phyloP scores from a whole-genome alignment of 2,888 invertebrate species.

The Amphiduros pacificus region DNA sequence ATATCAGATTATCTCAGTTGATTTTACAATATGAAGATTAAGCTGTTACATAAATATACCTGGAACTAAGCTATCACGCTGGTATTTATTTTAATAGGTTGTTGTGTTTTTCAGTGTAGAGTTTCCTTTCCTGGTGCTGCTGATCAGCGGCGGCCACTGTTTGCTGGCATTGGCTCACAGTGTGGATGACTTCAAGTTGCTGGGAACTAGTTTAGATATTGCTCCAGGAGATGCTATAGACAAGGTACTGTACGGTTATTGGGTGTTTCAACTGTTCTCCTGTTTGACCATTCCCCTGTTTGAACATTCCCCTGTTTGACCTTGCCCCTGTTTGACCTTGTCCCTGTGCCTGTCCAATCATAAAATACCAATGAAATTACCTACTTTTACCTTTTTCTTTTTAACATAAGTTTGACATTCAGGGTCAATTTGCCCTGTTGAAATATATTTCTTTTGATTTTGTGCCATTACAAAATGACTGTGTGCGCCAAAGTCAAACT shows the following conservation, averaged over 20 bases:
- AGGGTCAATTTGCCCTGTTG: no score
- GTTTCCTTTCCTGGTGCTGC: constrained; percentile 85
- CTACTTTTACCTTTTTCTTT: no score
- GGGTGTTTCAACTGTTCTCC: neutral
- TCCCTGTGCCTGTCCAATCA: no score
- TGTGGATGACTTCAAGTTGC: constrained; percentile 75
- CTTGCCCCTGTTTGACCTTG: neutral
- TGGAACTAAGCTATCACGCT: no score
- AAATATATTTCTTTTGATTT: no score
- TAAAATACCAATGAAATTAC: no score
- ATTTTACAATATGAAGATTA: neutral
- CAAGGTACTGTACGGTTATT: constrained; percentile 69
- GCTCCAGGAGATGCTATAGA: constrained; percentile 93
- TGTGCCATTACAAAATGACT: no score
- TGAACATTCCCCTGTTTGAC: neutral
- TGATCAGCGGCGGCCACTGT: constrained; percentile 94
- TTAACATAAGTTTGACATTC: no score
- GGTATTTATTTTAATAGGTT: no score
- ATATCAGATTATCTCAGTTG: no score
- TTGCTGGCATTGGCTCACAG: constrained; percentile 70
- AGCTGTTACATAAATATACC: constrained; percentile 1
- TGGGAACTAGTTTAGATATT: constrained; percentile 81
- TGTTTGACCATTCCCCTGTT: neutral
- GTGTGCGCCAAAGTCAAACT: no score
- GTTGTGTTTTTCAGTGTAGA: constrained; percentile 62